Evolutionary conservation across 2,888 invertebrate species (phyloP), one percentile per base, ranked within the genome.

Genomic region (Tinea semifulvella): DNA sequence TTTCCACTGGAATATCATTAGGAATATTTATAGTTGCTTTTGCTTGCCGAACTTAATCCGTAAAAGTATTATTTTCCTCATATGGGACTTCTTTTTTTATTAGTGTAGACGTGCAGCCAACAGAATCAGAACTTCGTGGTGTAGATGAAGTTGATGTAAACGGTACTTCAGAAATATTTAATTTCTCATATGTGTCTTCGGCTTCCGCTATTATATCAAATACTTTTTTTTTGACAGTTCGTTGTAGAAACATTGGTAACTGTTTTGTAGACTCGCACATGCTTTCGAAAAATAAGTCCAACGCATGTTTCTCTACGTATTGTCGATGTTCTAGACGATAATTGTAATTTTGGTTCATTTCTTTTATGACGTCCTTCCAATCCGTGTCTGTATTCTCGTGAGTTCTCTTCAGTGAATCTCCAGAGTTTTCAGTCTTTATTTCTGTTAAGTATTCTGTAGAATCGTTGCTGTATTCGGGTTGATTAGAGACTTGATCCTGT

Each of bases 211-310:
- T 56, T 2, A 55, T 47, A 14, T 51, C 56, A 43, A 54, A 54
- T 47, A 54, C 52, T 51, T 54, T 56, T 50, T 56, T 56, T 47
- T 54, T 54, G 1, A 54, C 56, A 14, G 51, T 56, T 2, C 56
- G 51, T 25, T 54, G 54, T 14, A 54, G 16, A 56, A 54, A 56
- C 0, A 51, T 56, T 0, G 54, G 54, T 11, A 54, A 54, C 38
- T 56, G 54, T 14, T 54, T 55, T 2, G 55, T 55, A 0, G 55
- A 53, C 43, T 56, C 55, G 48, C 55, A 56, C 56, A 55, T 56
- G 35, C 56, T 56, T 25, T 56, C 53, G 28, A 56, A 55, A 35
- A 55, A 55, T 1, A 52, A 55, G 18, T 55, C 53, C 43, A 55
- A 44, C 0, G 55, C 56, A 42, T 55, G 56, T 35, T 50, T 54